phyloP scores from a whole-genome alignment of 2,888 invertebrate genomes.

The Machimus atricapillus region DNA sequence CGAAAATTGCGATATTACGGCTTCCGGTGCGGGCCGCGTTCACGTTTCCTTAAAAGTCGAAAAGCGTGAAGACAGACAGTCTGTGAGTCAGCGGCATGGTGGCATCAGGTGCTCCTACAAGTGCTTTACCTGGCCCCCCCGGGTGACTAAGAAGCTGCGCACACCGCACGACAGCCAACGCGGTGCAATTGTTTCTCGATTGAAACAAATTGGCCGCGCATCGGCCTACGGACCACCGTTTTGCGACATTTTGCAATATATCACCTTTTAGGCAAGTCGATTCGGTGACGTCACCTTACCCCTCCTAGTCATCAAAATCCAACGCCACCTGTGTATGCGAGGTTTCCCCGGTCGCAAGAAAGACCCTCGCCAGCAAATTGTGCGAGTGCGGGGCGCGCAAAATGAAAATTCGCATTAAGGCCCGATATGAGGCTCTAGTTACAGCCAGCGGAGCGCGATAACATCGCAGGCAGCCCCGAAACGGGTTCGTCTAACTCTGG shows the following conservation, averaged over 20 bases:
- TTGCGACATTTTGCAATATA: neutral
- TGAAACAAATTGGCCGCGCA: neutral
- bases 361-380: neutral
- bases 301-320: neutral
- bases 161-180: neutral
- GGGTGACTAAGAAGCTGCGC: neutral
- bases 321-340: neutral
- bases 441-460: neutral
- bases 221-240: neutral
- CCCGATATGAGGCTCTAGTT: constrained; percentile 3
- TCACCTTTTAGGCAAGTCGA: neutral
- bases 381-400: neutral
- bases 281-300: neutral
- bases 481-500: constrained; percentile 3
- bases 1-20: neutral
- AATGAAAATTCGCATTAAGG: neutral
- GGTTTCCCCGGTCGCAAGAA: neutral
- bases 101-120: neutral
- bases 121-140: neutral
- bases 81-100: neutral
- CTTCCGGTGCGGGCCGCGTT: neutral
- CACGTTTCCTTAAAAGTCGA: neutral
- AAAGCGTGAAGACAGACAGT: neutral
- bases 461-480: neutral
- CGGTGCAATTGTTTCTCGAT: neutral